Base-by-base conservation (phyloP, 1,140 invertebrate species). In the Diabrotica virgifera region DNA sequence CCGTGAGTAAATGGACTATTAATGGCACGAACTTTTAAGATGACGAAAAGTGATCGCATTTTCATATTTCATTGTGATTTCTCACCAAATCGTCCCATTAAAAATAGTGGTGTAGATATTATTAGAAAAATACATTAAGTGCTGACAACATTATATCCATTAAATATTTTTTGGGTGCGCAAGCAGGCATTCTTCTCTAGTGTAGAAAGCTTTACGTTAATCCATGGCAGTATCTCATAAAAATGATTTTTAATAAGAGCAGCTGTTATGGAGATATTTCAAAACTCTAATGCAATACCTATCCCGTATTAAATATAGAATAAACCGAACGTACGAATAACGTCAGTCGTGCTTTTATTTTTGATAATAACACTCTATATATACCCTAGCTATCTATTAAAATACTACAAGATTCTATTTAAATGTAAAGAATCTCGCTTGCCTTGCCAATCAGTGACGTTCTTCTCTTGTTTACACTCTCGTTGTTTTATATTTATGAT, bases 371-470 rank as follows among this genome's bases (percentile, higher is more conserved):
- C 37, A 46, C 46, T 59, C 58, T 59, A 59, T 51, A 59, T 51
- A 50, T 59, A 59, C 58, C 38, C 58, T 59, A 59, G 12, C 36
- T 8, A 59, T 59, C 58, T 59, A 59, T 59, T 59, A 59, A 59
- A 59, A 59, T 50, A 59, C 58, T 59, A 59, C 58, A 14, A 36
- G 58, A 59, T 50, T 59, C 58, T 59, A 59, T 59, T 59, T 59
- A 59, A 59, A 59, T 59, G 38, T 59, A 51, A 59, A 59, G 58
- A 59, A 59, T 59, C 58, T 59, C 36, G 58, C 58, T 59, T 59
- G 58, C 58, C 58, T 59, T 59, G 58, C 58, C 58, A 59, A 59
- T 59, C 58, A 59, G 58, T 59, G 58, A 59, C 58, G 58, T 37
- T 59, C 10, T 51, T 59, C 40, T 50, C 36, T 59, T 59, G 58